Base-by-base conservation (phyloP, 2,113 vertebrate genomes). In the Noctilio leporinus region DNA sequence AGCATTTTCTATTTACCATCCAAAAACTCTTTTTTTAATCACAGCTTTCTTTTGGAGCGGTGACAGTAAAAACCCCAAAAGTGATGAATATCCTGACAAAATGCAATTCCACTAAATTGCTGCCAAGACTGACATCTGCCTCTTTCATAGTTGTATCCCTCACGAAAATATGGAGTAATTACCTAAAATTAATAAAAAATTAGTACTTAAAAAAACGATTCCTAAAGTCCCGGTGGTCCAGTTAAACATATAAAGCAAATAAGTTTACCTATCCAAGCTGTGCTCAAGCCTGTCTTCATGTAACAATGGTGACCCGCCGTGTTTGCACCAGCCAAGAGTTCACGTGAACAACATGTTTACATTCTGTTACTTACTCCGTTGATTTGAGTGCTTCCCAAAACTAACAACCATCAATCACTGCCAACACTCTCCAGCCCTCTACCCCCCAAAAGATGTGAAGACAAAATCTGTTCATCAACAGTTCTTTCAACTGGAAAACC, bases 91-190 rank as follows among this genome's bases (percentile, higher is more conserved):
- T 64, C 35, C 30, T 86, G 62, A 57, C 82, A 89, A 86, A 93
- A 89, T 47, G 12, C 53, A 94, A 43, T 69, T 73, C 69, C n/a
- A 91, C 10, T 5, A 91, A 89, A 38, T 38, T 75, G 22, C 30
- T 80, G 75, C 43, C 89, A 91, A 82, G 24, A 67, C 67, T 45
- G 9, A 78, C 55, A 72, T 65, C 59, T 89, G 38, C 30, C 40
- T 92, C 70, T 87, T 87, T 84, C 53, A 33, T 14, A 92, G 70
- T 93, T 87, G 94, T 30, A 67, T 73, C 73, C 69, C 33, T 92
- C 15, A 69, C 20, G 80, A 86, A 96, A 89, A 95, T 49, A 80
- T 64, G 28, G 55, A 53, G 35, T 28, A 53, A 77, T 80, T 89
- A 81, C 19, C 81, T 65, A 51, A 59, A 81, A 59, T 91, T 62